Percentiles rank a stretch among this genome's conserved stretches.
Conservation (phyloP, 2,888 invertebrate species). For the Eupeodes latifasciatus region DNA sequence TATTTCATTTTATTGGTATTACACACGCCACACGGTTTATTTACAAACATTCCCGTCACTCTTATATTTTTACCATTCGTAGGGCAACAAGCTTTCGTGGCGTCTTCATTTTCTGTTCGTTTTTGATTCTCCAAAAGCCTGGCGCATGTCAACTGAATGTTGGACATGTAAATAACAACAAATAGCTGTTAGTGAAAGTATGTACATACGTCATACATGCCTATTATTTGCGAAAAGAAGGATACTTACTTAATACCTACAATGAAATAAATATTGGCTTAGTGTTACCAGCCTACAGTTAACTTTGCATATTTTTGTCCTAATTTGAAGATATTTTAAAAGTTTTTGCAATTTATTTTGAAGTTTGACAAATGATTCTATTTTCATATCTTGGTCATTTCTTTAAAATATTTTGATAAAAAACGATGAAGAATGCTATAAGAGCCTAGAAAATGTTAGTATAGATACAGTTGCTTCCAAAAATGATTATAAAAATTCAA, state of each 20-base stretch:
- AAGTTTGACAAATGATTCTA: too few species aligned
- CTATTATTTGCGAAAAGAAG: background rate
- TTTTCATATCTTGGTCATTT: too few species aligned
- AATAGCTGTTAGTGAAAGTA: constrained; percentile 2
- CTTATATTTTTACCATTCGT: background rate
- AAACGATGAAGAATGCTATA: too few species aligned
- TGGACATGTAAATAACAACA: background rate
- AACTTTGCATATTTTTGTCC: too few species aligned
- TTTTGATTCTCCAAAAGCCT: background rate
- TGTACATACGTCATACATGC: too few species aligned
- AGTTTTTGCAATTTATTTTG: too few species aligned
- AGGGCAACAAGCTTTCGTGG: constrained; percentile 17
- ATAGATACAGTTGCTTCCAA: too few species aligned
- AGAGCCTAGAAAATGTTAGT: too few species aligned
- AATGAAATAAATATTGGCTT: too few species aligned
- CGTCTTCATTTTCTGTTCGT: background rate
- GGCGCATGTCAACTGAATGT: constrained; percentile 21
- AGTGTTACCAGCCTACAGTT: too few species aligned
- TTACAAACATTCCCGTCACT: background rate
- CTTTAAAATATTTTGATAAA: too few species aligned
- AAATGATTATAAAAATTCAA: background rate
- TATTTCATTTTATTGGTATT: background rate
- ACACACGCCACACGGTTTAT: background rate
- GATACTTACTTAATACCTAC: background rate
- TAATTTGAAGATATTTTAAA: too few species aligned